Percentiles rank a stretch among this genome's conserved stretches.
Conservation (phyloP, 2,113 vertebrate genomes). For the Edolisoma coerulescens region DNA sequence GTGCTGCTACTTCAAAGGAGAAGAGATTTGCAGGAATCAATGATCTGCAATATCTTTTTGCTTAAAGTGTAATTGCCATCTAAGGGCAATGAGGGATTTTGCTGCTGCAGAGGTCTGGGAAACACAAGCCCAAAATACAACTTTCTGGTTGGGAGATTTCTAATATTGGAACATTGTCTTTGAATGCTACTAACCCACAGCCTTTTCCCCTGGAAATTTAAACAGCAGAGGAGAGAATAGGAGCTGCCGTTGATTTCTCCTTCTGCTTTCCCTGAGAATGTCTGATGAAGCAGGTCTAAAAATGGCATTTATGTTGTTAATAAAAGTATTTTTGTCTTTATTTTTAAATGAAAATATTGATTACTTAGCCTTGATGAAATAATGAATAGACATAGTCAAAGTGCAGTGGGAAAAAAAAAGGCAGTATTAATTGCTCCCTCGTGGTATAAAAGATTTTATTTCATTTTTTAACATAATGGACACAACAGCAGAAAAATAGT, state of each 20-base stretch:
- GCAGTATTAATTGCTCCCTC: neutral
- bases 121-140: neutral
- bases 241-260: neutral
- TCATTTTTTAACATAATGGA: neutral
- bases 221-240: neutral
- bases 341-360: slow-evolving; percentile 20
- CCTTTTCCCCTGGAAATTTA: neutral
- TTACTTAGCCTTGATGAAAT: neutral
- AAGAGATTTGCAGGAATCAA: slow-evolving; percentile 60
- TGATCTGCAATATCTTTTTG: slow-evolving; percentile 65
- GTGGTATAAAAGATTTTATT: neutral
- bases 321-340: neutral
- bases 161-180: slow-evolving; percentile 18
- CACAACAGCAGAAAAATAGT: neutral
- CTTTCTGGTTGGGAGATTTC: slow-evolving; percentile 57
- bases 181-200: neutral
- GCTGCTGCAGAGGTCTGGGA: neutral
- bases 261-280: neutral
- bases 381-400: neutral
- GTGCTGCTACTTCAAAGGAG: slow-evolving; percentile 36
- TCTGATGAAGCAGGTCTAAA: neutral
- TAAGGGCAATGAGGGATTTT: slow-evolving; percentile 23
- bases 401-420: neutral
- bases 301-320: neutral
- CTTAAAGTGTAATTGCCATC: slow-evolving; percentile 54